Base-by-base conservation (phyloP, 2,113 vertebrate species). In the Dascyllus trimaculatus region DNA sequence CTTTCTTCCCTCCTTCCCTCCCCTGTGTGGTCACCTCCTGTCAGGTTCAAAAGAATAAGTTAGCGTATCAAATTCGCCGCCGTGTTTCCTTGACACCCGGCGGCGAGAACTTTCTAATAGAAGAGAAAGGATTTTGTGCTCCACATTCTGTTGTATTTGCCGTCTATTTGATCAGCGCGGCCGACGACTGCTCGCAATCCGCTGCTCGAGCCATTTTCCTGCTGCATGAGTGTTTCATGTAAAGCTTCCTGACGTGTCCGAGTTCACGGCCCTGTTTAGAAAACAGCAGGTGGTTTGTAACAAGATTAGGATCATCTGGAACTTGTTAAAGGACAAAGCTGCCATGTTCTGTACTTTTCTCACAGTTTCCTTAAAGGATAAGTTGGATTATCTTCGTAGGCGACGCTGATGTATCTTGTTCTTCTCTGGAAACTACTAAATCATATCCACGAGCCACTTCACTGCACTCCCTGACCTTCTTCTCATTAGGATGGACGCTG, bases 21-120 rank as follows among this genome's bases (percentile, higher is more conserved):
- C 65, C 74, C 61, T 9, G 21, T 10, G 19, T 11, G 79, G 79
- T 84, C 84, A 65, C 77, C 72, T 88, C 65, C 68, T 60, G 75
- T 87, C 76, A 82, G 72, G 63, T 77, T 81, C 73, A 71, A 70
- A 78, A 70, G 75, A 84, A 85, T 77, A 66, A 75, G 75, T 80
- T 26, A 63, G 62, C 46, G 11, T 65, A 73, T 87, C 82, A 62
- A 51, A 70, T 85, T 60, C 74, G 64, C 5, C 14, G 11, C 58
- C 9, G 67, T 49, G 86, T 79, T 84, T 86, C 81, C 70, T 72
- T 22, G 79, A 80, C 35, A 29, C 77, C 80, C 48, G 45, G 46
- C 53, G 18, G 73, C 51, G 2, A 22, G 69, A 71, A 64, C 45
- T 69, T 53, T 73, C 69, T 76, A 80, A 78, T 52, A 57, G 62